Conservation (phyloP, 2,888 invertebrate genomes). For the Julus scanicus region DNA sequence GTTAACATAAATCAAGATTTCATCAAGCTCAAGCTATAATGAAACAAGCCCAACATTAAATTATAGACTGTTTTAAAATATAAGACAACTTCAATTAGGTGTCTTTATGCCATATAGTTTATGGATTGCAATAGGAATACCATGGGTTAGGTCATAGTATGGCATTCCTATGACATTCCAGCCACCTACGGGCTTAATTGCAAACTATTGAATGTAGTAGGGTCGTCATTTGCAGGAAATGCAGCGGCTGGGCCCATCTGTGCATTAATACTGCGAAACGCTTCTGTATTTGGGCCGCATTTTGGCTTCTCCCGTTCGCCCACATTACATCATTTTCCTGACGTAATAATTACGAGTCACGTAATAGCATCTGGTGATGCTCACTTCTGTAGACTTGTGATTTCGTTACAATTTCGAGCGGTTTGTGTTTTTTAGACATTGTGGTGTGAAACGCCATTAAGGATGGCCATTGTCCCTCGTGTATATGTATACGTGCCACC, state of each 20-base stretch:
- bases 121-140: no score
- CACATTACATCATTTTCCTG: neutral
- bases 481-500: neutral
- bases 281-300: neutral
- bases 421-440: neutral
- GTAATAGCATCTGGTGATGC: slow-evolving; percentile 13
- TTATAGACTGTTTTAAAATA: no score
- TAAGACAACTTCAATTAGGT: no score
- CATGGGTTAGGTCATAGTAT: no score
- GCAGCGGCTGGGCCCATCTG: neutral
- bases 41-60: no score
- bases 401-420: neutral
- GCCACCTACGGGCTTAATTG: no score
- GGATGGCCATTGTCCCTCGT: neutral
- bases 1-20: no score
- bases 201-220: no score
- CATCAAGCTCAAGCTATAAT: no score
- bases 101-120: no score
- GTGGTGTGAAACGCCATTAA: neutral
- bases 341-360: slow-evolving; percentile 5
- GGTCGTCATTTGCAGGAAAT: neutral
- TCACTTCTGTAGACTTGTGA: neutral
- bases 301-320: slow-evolving; percentile 16
- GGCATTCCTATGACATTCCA: no score
- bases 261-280: neutral